Evolutionary conservation across 2,797 vertebrate species (phyloP), one percentile per base, ranked within the genome.

Genomic region (Anniella stebbinsi): DNA sequence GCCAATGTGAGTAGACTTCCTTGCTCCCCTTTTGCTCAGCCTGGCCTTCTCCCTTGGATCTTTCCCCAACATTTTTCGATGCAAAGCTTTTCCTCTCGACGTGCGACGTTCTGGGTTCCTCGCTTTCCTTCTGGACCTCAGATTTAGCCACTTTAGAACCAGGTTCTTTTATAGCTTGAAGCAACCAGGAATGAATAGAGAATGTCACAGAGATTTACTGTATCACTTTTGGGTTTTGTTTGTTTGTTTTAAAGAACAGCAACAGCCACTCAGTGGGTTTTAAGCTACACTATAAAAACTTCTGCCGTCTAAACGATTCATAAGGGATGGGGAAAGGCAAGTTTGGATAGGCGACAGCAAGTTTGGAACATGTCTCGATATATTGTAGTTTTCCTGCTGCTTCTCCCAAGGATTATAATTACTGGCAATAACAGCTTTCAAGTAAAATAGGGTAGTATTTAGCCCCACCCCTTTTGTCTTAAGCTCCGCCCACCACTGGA

Each of bases 1-100:
- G 96, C 99, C 99, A 99, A 95, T 95, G 97, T 54, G 92, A 94
- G 87, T 96, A 96, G 0, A 86, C 93, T 78, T 89, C 90, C 87
- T 94, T 95, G 88, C 93, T 95, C 60, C 93, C 93, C 60, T 95
- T 82, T 0, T 88, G 95, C 45, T 87, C 89, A 0, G 89, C 38
- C 21, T 93, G 88, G 0, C 91, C 75, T 70, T 96, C 83, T 91
- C 95, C 94, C 92, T 97, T 97, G 48, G 93, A 95, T 90, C 86
- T 76, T 96, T 92, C 94, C 87, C 95, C 93, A 92, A 91, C 92
- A 36, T 94, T 93, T 80, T 93, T 95, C 88, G 91, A 92, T 81
- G 90, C 93, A 23, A 91, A 91, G 66, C 41, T 81, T 60, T 33
- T 89, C 13, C 18, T 73, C 57, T 94, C 92, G 82, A 87, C 84